Base-by-base conservation (phyloP, 1,140 invertebrate species). In the Drosophila santomea region DNA sequence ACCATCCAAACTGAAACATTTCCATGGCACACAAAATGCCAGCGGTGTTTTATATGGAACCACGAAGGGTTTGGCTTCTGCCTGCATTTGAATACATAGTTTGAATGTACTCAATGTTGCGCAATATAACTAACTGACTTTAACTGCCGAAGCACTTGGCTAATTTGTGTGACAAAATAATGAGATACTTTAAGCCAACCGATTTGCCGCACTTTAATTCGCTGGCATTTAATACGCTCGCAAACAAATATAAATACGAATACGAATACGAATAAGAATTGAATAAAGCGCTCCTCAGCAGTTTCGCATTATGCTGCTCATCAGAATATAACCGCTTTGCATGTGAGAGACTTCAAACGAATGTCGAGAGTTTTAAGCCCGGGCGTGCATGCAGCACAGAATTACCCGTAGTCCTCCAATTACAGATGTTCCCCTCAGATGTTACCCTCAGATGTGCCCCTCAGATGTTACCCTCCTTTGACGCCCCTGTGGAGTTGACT, bases 341-440 rank as follows among this genome's bases (percentile, higher is more conserved):
- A 20, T 32, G 47, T 62, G 3, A 20, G n/a, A 1, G 5, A 66
- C 62, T 35, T 67, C 63, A 67, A 67, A 67, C 58, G 58, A 62
- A 64, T n/a, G 48, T n/a, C 3, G 43, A 48, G 48, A 23, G 41
- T 32, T 15, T 36, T 25, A 55, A 35, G 28, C 51, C 3, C 32
- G 32, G 8, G 14, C 20, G 14, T 12, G 3, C 15, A n/a, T 52
- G 48, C 3, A 11, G 32, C 39, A 25, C 38, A 35, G 50, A 28
- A 62, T 44, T 62, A 55, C 39, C 60, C 50, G 57, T 36, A 45
- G 44, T 67, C 58, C 17, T 67, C 36, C 58, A 63, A 67, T 67
- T 67, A 51, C 56, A 61, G 35, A 32, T 60, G 23, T 35, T 38
- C 20, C 20, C 20, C 20, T 17, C 17, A 17, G 17, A 17, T 17